Evolutionary conservation across 2,888 invertebrate genomes (phyloP), one percentile per base, ranked within the genome.

Genomic region (Rhyacophila evoluta): DNA sequence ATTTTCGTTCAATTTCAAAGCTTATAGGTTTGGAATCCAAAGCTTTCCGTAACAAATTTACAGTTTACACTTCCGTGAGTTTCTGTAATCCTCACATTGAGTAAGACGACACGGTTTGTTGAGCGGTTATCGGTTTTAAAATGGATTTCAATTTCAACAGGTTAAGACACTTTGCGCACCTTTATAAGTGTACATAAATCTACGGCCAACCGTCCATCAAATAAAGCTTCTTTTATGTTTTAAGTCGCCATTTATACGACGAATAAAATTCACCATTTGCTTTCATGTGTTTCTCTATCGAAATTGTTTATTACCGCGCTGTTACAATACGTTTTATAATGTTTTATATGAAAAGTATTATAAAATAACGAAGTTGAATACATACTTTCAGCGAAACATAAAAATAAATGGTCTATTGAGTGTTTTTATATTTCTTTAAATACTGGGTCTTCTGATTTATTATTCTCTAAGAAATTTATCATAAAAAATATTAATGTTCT

Each of bases 101-200:
- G 39, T 25, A 68, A 19, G 11, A 10, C 29, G 37, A 74, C 79
- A 79, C 79, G 79, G 38, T 33, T 67, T 70, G 67, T 33, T 55
- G 76, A 41, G 76, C 76, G 73, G 55, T 74, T 79, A 79, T 76
- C 79, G 77, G 29, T 71, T 79, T 79, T 77, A 79, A 79, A 79
- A 79, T 76, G 74, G 71, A 69, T 76, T 76, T 28, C 69, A 19
- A 72, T 70, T 74, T 72, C 79, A 79, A 79, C 79, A 79, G 79
- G 79, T 80, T 67, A 55, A 55, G 73, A 55, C 72, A 25, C 28
- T 70, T 33, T 37, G 19, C 55, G 19, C 55, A 19, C 55, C 55
- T 55, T 55, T 10, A 2, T 25, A 19, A 55, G 55, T 19, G 55
- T 19, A 6, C 55, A 55, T 55, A 55, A 55, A 55, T 55, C 55